Evolutionary conservation across 2,113 vertebrate genomes (phyloP), one percentile per base, ranked within the genome.

Genomic region (Oreotrochilus melanogaster): DNA sequence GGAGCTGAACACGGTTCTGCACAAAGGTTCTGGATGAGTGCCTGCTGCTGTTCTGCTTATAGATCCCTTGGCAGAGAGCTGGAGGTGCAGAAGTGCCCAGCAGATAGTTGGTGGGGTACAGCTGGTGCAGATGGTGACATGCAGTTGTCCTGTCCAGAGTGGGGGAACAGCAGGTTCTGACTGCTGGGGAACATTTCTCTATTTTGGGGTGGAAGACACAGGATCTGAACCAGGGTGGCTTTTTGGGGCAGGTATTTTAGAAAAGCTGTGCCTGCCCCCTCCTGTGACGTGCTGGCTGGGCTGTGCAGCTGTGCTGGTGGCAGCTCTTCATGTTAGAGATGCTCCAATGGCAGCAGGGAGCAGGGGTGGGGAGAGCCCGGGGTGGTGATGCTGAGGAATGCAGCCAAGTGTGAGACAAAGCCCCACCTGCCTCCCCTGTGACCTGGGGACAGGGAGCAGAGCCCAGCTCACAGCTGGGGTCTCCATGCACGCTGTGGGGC

Each of bases 191-290:
- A 2, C 0, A 37, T 18, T 61, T 45, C 45, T 71, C 24, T 43
- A 9, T 8, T n/a, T 8, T 22, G 48, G 66, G 43, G 48, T n/a
- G 82, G 61, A 14, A 72, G 56, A 47, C 13, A 1, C 1, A 12
- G 78, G 70, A 81, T 0, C 56, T 28, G 16, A 47, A 33, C 14
- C 74, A 23, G 24, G 56, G 74, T 1, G 31, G n/a, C 64, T 79
- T 42, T 51, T 21, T 16, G 2, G 4, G 66, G 76, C 4, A 1
- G 42, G 0, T 4, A 1, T 48, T 4, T 1, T 61, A 60, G 78
- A 7, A 1, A 5, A 65, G 76, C 27, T 3, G 28, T 70, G 50
- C 56, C 64, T 3, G 45, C 45, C 19, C 45, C 19, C 43, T 45
- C 37, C 37, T 37, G 37, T 39, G 39, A 39, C 39, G 39, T 39